Conservation (phyloP, 2,797 vertebrate genomes). For the Sebastes baramenuke region DNA sequence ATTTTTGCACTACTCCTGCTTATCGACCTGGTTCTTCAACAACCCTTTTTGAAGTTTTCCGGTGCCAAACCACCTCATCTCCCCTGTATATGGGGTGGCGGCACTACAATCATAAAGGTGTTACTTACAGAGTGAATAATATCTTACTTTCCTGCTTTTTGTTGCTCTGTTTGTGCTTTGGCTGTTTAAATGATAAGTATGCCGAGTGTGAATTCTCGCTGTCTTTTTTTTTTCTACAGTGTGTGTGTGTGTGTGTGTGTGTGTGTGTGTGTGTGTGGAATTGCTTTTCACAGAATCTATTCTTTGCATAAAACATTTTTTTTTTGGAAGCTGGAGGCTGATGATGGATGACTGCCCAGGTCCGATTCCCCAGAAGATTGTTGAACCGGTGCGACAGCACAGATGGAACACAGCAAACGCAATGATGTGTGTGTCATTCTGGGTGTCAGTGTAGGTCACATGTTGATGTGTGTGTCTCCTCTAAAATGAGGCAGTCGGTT, state of each 20-base stretch:
- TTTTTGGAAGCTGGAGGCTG: background rate
- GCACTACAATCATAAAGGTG: background rate
- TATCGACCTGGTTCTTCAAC: background rate
- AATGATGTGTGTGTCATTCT: conserved; percentile 41
- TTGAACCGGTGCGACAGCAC: conserved; percentile 33
- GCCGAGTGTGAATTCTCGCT: background rate
- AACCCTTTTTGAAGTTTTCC: too few species aligned
- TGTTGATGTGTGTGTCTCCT: conserved; percentile 29
- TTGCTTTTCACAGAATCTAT: conserved; percentile 22
- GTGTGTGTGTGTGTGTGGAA: background rate
- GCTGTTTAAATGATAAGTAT: conserved; percentile 11
- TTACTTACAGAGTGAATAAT: background rate
- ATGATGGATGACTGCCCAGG: conserved; percentile 40
- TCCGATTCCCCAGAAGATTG: conserved; percentile 7
- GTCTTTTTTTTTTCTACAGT: background rate
- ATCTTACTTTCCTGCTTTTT: background rate
- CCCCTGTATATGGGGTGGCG: background rate
- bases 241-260: background rate
- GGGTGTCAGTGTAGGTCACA: conserved; percentile 33
- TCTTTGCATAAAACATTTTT: conserved; percentile 41
- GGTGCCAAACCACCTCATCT: background rate
- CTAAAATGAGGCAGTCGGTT: conserved; percentile 12
- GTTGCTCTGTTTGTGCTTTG: conserved; percentile 11
- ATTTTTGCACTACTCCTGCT: background rate
- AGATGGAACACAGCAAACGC: conserved; percentile 35